These are phyloP conservation scores for Holothuria scabra DNA, from an alignment of 53 echinoderm and acorn worm species.

Conservation along the genomic window DNA sequence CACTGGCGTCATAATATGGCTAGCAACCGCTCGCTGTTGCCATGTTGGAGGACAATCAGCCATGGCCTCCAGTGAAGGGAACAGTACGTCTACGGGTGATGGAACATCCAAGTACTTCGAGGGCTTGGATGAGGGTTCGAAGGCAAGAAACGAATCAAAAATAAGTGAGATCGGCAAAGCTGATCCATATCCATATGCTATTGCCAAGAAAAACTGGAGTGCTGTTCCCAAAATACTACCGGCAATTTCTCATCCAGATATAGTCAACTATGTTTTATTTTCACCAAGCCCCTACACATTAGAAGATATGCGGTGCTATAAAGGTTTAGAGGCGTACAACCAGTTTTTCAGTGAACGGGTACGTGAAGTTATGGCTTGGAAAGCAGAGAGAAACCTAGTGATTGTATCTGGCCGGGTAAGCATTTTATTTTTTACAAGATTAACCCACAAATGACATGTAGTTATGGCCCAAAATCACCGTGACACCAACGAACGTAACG, in stretches of 20 bases:
- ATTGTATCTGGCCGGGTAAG: slow-evolving; percentile 29
- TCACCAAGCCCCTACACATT: slow-evolving; percentile 6
- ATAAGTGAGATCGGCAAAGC: not conserved
- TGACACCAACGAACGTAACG: too few species aligned
- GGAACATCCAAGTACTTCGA: too few species aligned
- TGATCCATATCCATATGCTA: slow-evolving; percentile 7
- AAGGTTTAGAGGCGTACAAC: slow-evolving; percentile 25
- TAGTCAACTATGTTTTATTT: slow-evolving; percentile 15
- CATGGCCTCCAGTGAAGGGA: too few species aligned
- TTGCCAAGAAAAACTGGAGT: not conserved
- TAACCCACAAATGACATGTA: too few species aligned
- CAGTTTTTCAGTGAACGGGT: slow-evolving; percentile 27
- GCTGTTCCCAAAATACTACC: slow-evolving; percentile 8
- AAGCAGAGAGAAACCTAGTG: not conserved
- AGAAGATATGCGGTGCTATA: slow-evolving; percentile 31
- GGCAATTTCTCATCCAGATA: slow-evolving; percentile 18
- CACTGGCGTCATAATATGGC: too few species aligned
- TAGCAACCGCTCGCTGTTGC: too few species aligned
- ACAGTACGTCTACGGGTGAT: too few species aligned
- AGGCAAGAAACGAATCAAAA: too few species aligned
- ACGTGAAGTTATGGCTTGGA: slow-evolving; percentile 12
- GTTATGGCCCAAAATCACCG: too few species aligned
- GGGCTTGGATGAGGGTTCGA: too few species aligned
- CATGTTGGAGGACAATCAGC: too few species aligned
- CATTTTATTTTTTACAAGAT: not conserved